These are phyloP conservation scores for Platysternon megacephalum DNA, from an alignment of 2,113 vertebrate genomes.

Conservation along the genomic window DNA sequence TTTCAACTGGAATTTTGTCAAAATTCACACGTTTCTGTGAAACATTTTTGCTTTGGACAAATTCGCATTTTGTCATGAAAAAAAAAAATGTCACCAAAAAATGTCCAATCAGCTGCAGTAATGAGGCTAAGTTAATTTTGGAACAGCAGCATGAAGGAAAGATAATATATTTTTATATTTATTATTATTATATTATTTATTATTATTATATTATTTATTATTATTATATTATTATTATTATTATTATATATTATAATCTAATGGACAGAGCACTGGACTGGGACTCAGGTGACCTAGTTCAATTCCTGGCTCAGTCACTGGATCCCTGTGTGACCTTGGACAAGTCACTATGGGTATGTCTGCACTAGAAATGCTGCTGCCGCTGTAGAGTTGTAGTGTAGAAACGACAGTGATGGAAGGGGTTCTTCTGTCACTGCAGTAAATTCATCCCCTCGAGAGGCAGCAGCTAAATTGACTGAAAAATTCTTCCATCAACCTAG, in stretches of 20 bases:
- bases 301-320: constrained; percentile 44
- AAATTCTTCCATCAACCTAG: background rate
- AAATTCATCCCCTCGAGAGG: background rate
- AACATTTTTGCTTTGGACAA: constrained; percentile 64
- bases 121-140: constrained; percentile 63
- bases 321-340: constrained; percentile 4
- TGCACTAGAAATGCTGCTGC: no score
- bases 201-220: no score
- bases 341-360: background rate
- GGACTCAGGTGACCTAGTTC: constrained; percentile 49
- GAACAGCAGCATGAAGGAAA: constrained; percentile 66
- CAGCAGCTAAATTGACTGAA: background rate
- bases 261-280: background rate
- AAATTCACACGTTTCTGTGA: constrained; percentile 61
- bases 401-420: no score
- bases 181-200: no score
- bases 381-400: background rate
- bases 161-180: no score
- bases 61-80: constrained; percentile 67
- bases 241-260: no score
- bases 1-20: background rate
- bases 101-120: constrained; percentile 47
- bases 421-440: background rate
- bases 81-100: constrained; percentile 50
- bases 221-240: no score